Evolutionary conservation across 1,140 invertebrate species (phyloP).

Genomic region (Ostrea edulis): DNA sequence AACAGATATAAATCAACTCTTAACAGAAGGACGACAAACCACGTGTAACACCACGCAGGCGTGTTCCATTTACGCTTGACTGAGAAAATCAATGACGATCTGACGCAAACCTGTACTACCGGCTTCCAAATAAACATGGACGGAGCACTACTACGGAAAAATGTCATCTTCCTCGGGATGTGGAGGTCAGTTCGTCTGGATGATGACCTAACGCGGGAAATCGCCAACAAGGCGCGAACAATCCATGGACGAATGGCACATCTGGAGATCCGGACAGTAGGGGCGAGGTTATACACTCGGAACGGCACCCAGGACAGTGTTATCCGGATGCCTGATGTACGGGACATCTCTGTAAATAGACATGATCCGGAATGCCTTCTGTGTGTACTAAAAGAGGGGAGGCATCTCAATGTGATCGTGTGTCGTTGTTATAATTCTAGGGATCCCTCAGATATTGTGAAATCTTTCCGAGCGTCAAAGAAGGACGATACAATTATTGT

Average conservation of each 20-base stretch:
- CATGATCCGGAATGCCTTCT: not conserved
- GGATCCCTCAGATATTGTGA: conserved; percentile 1
- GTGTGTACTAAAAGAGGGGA: conserved; percentile 1
- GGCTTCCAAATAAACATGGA: not conserved
- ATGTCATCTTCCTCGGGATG: not conserved
- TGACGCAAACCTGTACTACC: conserved; percentile 16
- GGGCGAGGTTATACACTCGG: not conserved
- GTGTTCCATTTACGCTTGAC: conserved; percentile 1
- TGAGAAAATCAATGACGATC: conserved; percentile 20
- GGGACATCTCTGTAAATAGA: not conserved
- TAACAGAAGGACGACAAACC: not conserved
- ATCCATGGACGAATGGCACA: not conserved
- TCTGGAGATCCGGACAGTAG: not conserved
- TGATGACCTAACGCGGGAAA: not conserved
- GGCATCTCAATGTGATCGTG: not conserved
- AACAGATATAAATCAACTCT: not conserved
- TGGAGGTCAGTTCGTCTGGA: not conserved
- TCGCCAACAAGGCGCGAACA: not conserved
- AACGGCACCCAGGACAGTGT: not conserved
- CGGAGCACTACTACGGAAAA: not conserved
- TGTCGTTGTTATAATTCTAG: not conserved
- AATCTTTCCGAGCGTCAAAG: not conserved
- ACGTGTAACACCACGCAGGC: conserved; percentile 8
- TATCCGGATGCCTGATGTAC: conserved; percentile 21
- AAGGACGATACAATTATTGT: not conserved